phyloP scores from a whole-genome alignment of 2,888 invertebrate genomes.

The Coremacera marginata region DNA sequence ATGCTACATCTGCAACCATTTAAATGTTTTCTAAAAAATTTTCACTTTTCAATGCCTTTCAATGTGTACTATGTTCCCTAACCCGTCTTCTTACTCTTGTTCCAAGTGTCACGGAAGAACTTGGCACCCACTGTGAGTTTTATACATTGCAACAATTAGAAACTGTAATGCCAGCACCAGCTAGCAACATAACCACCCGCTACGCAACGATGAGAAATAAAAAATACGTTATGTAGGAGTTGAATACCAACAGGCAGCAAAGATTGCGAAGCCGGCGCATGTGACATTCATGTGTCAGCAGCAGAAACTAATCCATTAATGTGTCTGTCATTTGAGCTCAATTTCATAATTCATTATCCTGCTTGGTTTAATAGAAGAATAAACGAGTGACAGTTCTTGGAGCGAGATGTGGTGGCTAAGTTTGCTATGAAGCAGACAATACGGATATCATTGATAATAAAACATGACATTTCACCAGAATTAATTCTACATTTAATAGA shows the following conservation, averaged over 20 bases:
- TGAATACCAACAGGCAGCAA: no score
- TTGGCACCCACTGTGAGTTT: background rate
- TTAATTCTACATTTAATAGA: no score
- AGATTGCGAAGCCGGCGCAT: no score
- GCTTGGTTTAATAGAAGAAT: background rate
- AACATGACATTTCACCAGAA: no score
- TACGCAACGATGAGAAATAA: no score
- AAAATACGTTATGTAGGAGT: no score
- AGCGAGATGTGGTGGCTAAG: background rate
- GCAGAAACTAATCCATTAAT: constrained; percentile 31
- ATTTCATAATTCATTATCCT: constrained; percentile 25
- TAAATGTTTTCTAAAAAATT: no score
- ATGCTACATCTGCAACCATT: no score
- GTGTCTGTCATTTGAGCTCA: constrained; percentile 18
- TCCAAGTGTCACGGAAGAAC: background rate
- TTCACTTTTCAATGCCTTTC: no score
- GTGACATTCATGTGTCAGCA: constrained; percentile 7
- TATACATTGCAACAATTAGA: background rate
- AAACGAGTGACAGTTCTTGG: background rate
- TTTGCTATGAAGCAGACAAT: background rate
- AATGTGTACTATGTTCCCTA: background rate
- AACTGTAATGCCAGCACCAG: no score
- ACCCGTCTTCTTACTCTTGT: background rate
- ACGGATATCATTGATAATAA: background rate
- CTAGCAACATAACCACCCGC: no score